A percentile compares a stretch with the other conserved stretches of the same genome.
Conservation (phyloP, 2,797 vertebrate species). For the Aplochiton taeniatus region DNA sequence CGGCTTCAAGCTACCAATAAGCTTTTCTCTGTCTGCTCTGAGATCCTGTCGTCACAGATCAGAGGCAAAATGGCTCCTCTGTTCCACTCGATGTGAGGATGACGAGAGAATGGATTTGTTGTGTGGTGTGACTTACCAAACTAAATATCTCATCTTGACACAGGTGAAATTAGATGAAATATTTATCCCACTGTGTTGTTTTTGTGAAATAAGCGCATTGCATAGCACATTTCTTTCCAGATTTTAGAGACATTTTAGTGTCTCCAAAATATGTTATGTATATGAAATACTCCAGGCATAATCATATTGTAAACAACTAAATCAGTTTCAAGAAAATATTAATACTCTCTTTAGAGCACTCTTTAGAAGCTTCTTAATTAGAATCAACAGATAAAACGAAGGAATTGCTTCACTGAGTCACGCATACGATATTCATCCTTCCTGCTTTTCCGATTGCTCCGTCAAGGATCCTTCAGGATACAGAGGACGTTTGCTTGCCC, state of each 20-base stretch:
- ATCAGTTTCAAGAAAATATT: no score
- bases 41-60: conserved; percentile 32
- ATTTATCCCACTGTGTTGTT: conserved; percentile 33
- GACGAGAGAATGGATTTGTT: conserved; percentile 29
- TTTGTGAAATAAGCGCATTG: not conserved
- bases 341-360: no score
- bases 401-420: not conserved
- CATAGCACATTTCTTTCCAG: no score
- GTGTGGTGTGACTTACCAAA: conserved; percentile 1
- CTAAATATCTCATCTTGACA: conserved; percentile 36
- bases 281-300: no score
- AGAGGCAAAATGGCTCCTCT: conserved; percentile 35
- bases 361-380: not conserved
- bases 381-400: not conserved
- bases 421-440: conserved; percentile 7
- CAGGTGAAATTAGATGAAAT: conserved; percentile 31
- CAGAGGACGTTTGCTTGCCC: conserved; percentile 29
- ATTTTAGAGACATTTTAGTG: no score
- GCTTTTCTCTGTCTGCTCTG: conserved; percentile 25
- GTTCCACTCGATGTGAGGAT: conserved; percentile 28
- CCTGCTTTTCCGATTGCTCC: conserved; percentile 28
- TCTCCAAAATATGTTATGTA: no score
- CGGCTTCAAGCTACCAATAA: conserved; percentile 31
- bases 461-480: conserved; percentile 38
- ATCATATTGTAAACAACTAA: no score